These are phyloP conservation scores for Sinosuthora webbiana DNA, from an alignment of 2,113 vertebrate genomes.

Conservation along the genomic window DNA sequence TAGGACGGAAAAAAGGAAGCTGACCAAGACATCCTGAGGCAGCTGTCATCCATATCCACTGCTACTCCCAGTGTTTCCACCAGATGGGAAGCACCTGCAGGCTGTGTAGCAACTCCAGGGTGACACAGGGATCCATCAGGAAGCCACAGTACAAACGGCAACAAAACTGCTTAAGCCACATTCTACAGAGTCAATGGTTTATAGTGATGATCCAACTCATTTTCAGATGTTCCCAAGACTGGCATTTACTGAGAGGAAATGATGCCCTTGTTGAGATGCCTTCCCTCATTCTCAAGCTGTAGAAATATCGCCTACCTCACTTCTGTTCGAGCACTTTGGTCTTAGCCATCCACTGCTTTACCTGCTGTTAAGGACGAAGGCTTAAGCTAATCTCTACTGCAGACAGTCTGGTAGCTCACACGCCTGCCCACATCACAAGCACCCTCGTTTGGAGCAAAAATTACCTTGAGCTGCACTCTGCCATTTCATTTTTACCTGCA, in stretches of 20 bases:
- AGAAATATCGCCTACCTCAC: not conserved
- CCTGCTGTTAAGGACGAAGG: not conserved
- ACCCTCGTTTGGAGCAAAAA: not conserved
- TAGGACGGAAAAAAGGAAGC: not conserved
- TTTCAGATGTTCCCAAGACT: not conserved
- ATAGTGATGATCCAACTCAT: not conserved
- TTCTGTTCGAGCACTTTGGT: not conserved
- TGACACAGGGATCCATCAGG: not conserved
- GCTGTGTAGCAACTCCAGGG: not conserved
- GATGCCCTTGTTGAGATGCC: not conserved
- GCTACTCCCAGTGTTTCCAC: not conserved
- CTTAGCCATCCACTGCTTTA: not conserved
- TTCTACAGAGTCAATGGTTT: not conserved
- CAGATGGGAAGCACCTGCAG: not conserved
- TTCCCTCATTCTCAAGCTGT: not conserved
- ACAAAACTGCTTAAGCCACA: not conserved
- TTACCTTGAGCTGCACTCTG: not conserved
- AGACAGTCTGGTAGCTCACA: not conserved
- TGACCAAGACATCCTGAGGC: not conserved
- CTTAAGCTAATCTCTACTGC: not conserved
- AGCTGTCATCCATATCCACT: not conserved
- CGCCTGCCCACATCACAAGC: not conserved
- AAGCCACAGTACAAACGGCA: not conserved
- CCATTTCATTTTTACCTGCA: not conserved
- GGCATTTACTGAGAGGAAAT: not conserved